Evolutionary conservation across 30 jellyfish, hydroid and myxozoan genomes (phyloP).

Genomic region (Cassiopea xamachana): DNA sequence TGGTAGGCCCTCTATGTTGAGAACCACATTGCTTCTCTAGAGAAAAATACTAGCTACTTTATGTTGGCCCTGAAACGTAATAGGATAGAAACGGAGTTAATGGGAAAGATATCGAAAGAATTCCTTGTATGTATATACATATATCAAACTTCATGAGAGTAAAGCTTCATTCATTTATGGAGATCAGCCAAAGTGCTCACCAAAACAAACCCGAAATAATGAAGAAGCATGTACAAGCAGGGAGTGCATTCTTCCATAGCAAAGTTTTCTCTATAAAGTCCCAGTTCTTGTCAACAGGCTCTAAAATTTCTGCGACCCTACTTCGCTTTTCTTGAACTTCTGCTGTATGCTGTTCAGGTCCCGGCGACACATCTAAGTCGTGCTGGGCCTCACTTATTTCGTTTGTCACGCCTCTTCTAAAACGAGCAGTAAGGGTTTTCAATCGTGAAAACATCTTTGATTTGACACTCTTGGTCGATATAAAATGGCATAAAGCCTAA

Average conservation of each 20-base stretch:
- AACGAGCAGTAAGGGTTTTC: slow-evolving; percentile 3
- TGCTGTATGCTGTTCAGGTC: slow-evolving; percentile 18
- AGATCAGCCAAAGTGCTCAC: slow-evolving; percentile 16
- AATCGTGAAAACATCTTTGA: slow-evolving; percentile 30
- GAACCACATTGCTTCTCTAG: too few relatives aligned
- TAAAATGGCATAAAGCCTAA: neutral
- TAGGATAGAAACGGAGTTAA: too few relatives aligned
- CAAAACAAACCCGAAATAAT: slow-evolving; percentile 64
- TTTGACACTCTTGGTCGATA: neutral
- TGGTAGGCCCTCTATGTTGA: too few relatives aligned
- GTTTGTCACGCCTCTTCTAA: slow-evolving; percentile 13
- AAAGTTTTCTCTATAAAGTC: slow-evolving; percentile 49
- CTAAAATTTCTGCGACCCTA: slow-evolving; percentile 57
- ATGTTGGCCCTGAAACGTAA: too few relatives aligned
- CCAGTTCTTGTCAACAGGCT: slow-evolving; percentile 70
- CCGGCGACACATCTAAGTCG: slow-evolving; percentile 46
- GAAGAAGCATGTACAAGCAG: slow-evolving; percentile 68
- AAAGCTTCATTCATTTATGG: neutral
- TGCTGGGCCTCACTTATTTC: slow-evolving; percentile 1
- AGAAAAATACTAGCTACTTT: too few relatives aligned
- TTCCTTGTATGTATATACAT: too few relatives aligned
- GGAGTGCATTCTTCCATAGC: slow-evolving; percentile 67
- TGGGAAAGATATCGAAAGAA: too few relatives aligned
- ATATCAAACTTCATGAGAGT: neutral
- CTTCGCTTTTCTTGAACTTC: slow-evolving; percentile 42